These are phyloP conservation scores for Rhagophthalmus giganteus DNA, from an alignment of 2,888 invertebrate species.

Conservation along the genomic window DNA sequence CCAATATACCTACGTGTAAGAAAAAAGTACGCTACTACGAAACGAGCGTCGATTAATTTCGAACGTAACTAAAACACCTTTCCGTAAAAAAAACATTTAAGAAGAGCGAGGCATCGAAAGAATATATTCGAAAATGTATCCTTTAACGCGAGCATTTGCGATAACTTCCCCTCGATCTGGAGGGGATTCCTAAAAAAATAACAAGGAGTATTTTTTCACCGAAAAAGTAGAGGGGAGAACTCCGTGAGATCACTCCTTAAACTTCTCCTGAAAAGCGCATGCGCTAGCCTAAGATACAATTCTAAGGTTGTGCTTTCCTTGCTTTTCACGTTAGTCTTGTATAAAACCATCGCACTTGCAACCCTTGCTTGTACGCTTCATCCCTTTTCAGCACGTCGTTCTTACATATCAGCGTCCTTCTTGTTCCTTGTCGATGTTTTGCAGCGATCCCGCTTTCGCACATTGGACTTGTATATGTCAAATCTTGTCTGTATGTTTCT, in stretches of 20 bases:
- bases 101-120: neutral
- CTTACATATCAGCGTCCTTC: constrained; percentile 49
- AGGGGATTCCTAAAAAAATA: constrained; percentile 50
- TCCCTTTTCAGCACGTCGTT: constrained; percentile 47
- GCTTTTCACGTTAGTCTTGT: constrained; percentile 48
- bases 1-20: constrained; percentile 4
- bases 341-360: constrained; percentile 46
- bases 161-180: constrained; percentile 36
- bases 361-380: constrained; percentile 46
- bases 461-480: constrained; percentile 48
- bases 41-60: constrained; percentile 1
- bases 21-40: constrained; percentile 3
- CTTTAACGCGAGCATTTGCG: constrained; percentile 25
- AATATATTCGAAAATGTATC: constrained; percentile 7
- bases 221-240: constrained; percentile 47
- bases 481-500: constrained; percentile 40
- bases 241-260: constrained; percentile 50
- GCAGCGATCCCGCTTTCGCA: constrained; percentile 43
- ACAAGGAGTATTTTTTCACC: constrained; percentile 51
- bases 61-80: neutral
- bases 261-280: constrained; percentile 46
- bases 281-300: constrained; percentile 53
- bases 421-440: constrained; percentile 50
- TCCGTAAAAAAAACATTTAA: constrained; percentile 1
- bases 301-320: constrained; percentile 53